Base-by-base conservation (phyloP, 1,140 invertebrate genomes). In the Pectinophora gossypiella region DNA sequence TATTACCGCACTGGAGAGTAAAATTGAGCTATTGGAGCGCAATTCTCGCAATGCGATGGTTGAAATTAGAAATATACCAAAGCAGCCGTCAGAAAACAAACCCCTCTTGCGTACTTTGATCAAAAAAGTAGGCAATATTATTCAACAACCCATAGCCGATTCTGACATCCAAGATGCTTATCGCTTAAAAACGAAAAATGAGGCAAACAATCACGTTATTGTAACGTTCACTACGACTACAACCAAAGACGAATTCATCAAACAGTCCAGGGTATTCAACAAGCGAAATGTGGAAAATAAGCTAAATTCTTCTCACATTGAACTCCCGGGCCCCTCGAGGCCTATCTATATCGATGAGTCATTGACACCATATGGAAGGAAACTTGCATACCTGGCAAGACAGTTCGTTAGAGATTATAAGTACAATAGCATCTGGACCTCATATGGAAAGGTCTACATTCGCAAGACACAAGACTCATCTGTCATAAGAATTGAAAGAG, bases 181-280 rank as follows among this genome's bases (percentile, higher is more conserved):
- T 42, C 18, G 51, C 0, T 19, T 54, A 3, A 47, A 54, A 47
- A 47, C 51, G 16, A 54, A 54, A 42, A 54, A 54, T 10, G 45
- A 54, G 16, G 1, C 35, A 1, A 32, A 10, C 10, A 54, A 47
- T 27, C 23, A 54, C 23, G 38, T 47, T 54, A 19, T 54, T 10
- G 32, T 54, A 10, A 42, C 45, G 4, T 53, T 54, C 27, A 54
- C 51, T 10, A 54, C 32, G 4, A 40, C 36, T 5, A 12, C 20
- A 5, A 36, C 1, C 5, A 54, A 54, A 42, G 19, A 38, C 23
- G 19, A 19, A 2, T 54, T 54, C 13, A 47, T 54, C 13, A 48
- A 42, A 18, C 42, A 52, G 15, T 52, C 9, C 27, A 52, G 50
- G 36, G 12, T 16, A 0, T 51, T 38, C 12, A 52, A 52, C 27